These are phyloP conservation scores for Pheosia gnoma DNA, from an alignment of 2,888 invertebrate species.

Conservation along the genomic window DNA sequence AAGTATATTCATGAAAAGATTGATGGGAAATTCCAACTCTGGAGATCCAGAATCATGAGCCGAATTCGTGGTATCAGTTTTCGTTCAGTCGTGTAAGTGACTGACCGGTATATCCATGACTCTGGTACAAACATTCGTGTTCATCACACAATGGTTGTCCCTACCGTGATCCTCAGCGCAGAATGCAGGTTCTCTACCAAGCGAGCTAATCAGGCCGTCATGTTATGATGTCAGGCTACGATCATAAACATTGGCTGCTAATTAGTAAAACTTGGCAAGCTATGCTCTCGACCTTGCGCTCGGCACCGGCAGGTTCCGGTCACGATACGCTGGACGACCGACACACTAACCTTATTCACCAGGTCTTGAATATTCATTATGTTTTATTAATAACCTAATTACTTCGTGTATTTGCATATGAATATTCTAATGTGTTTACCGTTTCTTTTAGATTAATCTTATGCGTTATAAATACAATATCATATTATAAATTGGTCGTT, in stretches of 20 bases:
- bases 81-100: too few species aligned
- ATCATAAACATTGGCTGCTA: neutral
- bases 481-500: neutral
- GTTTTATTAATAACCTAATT: slow-evolving; percentile 7
- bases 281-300: slow-evolving; percentile 2
- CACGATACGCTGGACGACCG: slow-evolving; percentile 4
- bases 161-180: too few species aligned
- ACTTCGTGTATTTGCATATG: slow-evolving; percentile 5
- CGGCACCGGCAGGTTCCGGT: neutral
- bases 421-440: slow-evolving; percentile 3
- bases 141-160: too few species aligned
- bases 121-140: too few species aligned
- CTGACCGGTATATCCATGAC: too few species aligned
- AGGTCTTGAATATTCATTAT: slow-evolving; percentile 5
- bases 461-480: neutral
- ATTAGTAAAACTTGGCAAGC: slow-evolving; percentile 1
- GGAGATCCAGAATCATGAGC: too few species aligned
- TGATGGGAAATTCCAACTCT: too few species aligned
- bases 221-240: too few species aligned
- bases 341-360: slow-evolving; percentile 2
- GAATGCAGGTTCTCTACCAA: too few species aligned
- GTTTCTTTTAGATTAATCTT: slow-evolving; percentile 1
- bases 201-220: too few species aligned
- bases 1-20: too few species aligned
- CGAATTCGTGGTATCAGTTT: too few species aligned